Conservation (phyloP, 1,140 invertebrate genomes). For the Panonychus citri region DNA sequence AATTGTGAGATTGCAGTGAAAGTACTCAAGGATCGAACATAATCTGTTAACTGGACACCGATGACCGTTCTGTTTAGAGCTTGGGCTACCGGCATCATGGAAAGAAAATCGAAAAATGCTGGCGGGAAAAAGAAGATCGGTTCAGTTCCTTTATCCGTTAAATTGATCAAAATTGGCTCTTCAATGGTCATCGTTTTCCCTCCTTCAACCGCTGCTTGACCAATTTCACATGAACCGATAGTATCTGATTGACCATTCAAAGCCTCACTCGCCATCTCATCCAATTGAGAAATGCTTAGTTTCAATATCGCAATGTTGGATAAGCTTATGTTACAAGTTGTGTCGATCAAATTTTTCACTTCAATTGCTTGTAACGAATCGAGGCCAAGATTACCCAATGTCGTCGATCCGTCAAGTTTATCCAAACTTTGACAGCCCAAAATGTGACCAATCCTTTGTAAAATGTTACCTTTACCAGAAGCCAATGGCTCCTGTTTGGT, state of each 20-base stretch:
- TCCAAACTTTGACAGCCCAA: constrained; percentile 73
- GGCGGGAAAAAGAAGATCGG: constrained; percentile 60
- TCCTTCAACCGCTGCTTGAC: not conserved
- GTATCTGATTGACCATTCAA: too few species aligned
- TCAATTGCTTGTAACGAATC: constrained; percentile 92
- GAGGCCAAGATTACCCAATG: constrained; percentile 55
- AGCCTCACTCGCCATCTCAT: not conserved
- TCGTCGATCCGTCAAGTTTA: constrained; percentile 36
- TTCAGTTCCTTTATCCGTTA: constrained; percentile 10
- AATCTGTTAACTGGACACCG: constrained; percentile 61
- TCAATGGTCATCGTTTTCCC: not conserved
- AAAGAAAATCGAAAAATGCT: constrained; percentile 56
- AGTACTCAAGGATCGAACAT: constrained; percentile 32
- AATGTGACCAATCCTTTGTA: not conserved
- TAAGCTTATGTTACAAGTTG: not conserved
- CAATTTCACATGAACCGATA: not conserved
- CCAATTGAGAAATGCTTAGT: not conserved
- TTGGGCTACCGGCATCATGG: constrained; percentile 38
- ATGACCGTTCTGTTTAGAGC: constrained; percentile 50
- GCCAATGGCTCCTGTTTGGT: not conserved
- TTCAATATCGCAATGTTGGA: not conserved
- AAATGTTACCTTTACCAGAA: not conserved
- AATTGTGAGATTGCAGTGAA: constrained; percentile 47
- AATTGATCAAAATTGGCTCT: not conserved
- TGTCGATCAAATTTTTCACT: constrained; percentile 36